Conservation (phyloP, 2,797 vertebrate genomes). For the Pteropus rufus region DNA sequence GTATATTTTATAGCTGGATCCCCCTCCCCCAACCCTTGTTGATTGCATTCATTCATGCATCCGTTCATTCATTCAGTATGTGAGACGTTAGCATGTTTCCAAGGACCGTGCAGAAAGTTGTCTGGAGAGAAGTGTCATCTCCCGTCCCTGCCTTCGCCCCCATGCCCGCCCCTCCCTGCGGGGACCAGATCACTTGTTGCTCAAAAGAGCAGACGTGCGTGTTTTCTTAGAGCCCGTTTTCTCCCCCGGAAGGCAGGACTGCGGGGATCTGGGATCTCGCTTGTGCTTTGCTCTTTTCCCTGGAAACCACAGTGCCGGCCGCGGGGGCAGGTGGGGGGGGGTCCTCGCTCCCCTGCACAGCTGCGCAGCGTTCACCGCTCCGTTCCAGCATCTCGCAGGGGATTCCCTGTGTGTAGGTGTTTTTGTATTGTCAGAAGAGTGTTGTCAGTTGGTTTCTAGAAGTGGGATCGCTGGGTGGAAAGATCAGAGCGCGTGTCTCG, state of each 20-base stretch:
- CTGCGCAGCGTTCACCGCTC: too few species aligned
- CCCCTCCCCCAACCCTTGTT: neutral
- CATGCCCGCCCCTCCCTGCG: too few species aligned
- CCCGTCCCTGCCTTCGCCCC: too few species aligned
- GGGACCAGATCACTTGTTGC: neutral
- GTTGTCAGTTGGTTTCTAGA: neutral
- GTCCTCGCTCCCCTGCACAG: too few species aligned
- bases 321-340: accelerated
- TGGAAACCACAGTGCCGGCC: neutral
- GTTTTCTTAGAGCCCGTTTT: neutral
- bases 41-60: neutral
- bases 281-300: neutral
- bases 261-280: neutral
- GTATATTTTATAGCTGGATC: neutral
- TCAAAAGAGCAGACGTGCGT: neutral
- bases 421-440: neutral
- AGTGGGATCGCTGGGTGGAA: neutral
- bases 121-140: neutral
- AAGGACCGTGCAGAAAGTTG: neutral
- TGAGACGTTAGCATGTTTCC: neutral
- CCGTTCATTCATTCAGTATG: neutral
- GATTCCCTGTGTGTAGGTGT: too few species aligned
- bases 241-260: neutral
- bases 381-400: too few species aligned
- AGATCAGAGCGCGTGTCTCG: neutral